Evolutionary conservation across 2,888 invertebrate genomes (phyloP).

Genomic region (Drosophila mimetica): DNA sequence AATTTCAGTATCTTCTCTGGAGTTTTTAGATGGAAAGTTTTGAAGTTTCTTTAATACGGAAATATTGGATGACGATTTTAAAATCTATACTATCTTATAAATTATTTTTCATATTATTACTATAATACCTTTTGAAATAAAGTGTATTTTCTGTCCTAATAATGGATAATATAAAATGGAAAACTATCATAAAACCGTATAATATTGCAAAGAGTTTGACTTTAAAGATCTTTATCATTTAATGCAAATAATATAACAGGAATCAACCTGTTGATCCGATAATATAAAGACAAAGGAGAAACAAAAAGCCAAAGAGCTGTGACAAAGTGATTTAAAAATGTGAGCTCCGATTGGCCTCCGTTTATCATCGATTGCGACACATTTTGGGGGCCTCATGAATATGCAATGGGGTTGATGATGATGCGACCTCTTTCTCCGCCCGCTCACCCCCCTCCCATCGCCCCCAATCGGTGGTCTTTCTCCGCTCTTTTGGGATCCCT

Average conservation of each 20-base stretch:
- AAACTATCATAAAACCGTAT: too few relatives aligned
- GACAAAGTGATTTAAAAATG: conserved; percentile 20
- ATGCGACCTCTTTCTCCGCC: conserved; percentile 28
- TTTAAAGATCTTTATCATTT: conserved; percentile 12
- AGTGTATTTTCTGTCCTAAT: too few relatives aligned
- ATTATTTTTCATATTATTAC: too few relatives aligned
- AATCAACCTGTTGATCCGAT: conserved; percentile 29
- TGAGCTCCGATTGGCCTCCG: conserved; percentile 12
- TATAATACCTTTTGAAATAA: too few relatives aligned
- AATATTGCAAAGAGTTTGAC: neutral
- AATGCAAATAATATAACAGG: conserved; percentile 12
- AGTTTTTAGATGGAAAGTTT: neutral
- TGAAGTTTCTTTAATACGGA: neutral
- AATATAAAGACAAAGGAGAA: conserved; percentile 6
- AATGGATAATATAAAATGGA: too few relatives aligned
- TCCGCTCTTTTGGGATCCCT: conserved; percentile 7
- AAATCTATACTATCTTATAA: too few relatives aligned
- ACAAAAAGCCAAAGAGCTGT: conserved; percentile 9
- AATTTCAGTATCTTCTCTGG: neutral
- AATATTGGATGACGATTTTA: neutral
- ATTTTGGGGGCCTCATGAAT: conserved; percentile 59
- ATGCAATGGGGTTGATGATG: conserved; percentile 61
- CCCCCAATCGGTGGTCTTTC: conserved; percentile 3
- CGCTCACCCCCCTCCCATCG: neutral
- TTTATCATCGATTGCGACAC: conserved; percentile 41